Base-by-base conservation (phyloP, 2,113 vertebrate genomes). In the Danionella cerebrum region DNA sequence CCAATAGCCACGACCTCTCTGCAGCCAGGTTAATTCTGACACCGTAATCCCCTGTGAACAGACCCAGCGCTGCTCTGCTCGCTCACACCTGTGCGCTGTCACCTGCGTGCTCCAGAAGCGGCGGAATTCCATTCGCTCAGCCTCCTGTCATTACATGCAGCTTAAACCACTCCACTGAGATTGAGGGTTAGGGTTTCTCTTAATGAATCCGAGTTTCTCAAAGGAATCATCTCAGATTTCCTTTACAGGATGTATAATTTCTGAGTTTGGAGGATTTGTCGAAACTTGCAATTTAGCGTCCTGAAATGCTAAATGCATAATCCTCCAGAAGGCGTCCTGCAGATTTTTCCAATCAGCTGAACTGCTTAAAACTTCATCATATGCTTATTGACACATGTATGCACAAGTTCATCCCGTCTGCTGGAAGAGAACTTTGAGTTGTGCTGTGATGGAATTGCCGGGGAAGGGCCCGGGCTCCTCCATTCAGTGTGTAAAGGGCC, bases 381-480 rank as follows among this genome's bases (percentile, higher is more conserved):
- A 80, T 75, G 76, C 87, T 81, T 84, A 85, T 84, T 47, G 66
- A 78, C 67, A 74, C n/a, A n/a, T n/a, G n/a, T n/a, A n/a, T n/a
- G n/a, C n/a, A n/a, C n/a, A n/a, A 78, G 78, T 86, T 85, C 84
- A 84, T 82, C 73, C 71, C 84, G 82, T 85, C 81, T 82, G 81
- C 80, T 80, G 77, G 80, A 84, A 79, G 81, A n/a, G n/a, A n/a
- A n/a, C n/a, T n/a, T n/a, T n/a, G 89, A 87, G 87, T 89, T 91
- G 87, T n/a, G 88, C 86, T 91, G 91, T 94, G 90, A 90, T 93
- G 93, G 92, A 96, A 96, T 96, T 92, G 91, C 85, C 80, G 91
- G 88, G 92, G 86, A 82, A 89, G 89, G 91, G 92, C 91, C 96
- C 89, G 90, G 89, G 91, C 91, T 93, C 88, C 85, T 88, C 92